Evolutionary conservation across 2,113 vertebrate species (phyloP).

Genomic region (Rynchops niger): DNA sequence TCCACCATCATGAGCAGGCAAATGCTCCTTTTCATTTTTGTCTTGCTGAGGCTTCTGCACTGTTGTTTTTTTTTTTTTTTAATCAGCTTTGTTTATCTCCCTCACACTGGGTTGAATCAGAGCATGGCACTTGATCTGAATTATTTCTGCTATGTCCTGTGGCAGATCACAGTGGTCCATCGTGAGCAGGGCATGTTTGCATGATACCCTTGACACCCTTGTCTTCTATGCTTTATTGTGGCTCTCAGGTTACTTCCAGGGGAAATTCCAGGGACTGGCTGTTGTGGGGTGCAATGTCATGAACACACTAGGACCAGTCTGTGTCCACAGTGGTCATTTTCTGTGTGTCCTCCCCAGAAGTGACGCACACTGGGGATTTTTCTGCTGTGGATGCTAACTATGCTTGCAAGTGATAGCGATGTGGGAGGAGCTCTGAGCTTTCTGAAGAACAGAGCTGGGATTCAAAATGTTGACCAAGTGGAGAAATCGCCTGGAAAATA

Average conservation of each 20-base stretch:
- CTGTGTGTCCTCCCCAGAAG: not conserved
- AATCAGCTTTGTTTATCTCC: not conserved
- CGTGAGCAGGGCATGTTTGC: not conserved
- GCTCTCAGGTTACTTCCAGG: not conserved
- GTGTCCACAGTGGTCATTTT: not conserved
- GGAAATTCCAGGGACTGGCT: not conserved
- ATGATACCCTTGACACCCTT: not conserved
- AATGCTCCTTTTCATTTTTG: not conserved
- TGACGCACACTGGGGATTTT: not conserved
- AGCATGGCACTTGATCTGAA: not conserved
- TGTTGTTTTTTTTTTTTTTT: not conserved
- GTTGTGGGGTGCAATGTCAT: not conserved
- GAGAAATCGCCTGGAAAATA: not conserved
- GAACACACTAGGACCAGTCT: fast-evolving
- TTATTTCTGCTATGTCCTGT: not conserved
- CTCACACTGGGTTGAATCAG: not conserved
- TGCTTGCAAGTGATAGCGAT: not conserved
- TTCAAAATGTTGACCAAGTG: not conserved
- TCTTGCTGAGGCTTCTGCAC: not conserved
- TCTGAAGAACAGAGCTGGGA: not conserved
- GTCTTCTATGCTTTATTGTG: not conserved
- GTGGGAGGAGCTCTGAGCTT: not conserved
- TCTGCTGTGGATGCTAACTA: not conserved
- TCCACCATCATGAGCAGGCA: not conserved
- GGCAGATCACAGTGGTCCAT: not conserved